Evolutionary conservation across 2,113 vertebrate species (phyloP), one percentile per base, ranked within the genome.

Genomic region (Lethenteron reissneri): DNA sequence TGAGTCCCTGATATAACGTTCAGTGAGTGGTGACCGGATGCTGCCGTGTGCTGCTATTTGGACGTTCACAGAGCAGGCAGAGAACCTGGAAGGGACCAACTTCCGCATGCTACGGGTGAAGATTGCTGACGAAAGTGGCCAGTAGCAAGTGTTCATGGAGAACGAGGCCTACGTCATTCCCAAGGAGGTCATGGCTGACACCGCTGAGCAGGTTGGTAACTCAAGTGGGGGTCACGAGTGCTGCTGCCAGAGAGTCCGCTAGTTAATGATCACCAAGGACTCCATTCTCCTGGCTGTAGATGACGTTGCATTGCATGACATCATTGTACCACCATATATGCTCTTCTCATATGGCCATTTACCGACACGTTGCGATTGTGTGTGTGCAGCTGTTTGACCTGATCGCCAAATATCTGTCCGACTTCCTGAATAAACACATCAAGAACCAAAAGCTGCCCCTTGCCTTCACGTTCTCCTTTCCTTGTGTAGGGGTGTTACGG

Each of bases 151-250:
- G 2, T 87, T 92, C 74, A 97, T 97, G 85, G 84, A 97, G 79
- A 86, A 88, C 72, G 85, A 91, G 78, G 94, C 95, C 78, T 97
- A 92, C 1, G 83, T 80, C 75, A 94, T 97, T 78, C 88, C 90
- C 0, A 89, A 96, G 77, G 82, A 88, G 62, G 76, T 97, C 12
- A 94, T 89, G 94, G 81, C 83, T 3, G 88, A 89, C 76, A 85
- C 81, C 0, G 94, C 90, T 3, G 75, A 79, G 13, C 86, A 90
- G 87, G 94, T 95, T 41, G 25, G 25, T 41, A 70, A 41, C 25
- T 41, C 25, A 41, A 41, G 25, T 41, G 25, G 25, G 25, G 25
- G 25, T 41, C 25, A 41, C 41, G 41, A 41, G 41, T 41, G 25
- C 25, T 41, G 25, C 3, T 41, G 25, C 25, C 25, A 41, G 25